Evolutionary conservation across 2,888 invertebrate genomes (phyloP).

Genomic region (Agrilus cyanescens): DNA sequence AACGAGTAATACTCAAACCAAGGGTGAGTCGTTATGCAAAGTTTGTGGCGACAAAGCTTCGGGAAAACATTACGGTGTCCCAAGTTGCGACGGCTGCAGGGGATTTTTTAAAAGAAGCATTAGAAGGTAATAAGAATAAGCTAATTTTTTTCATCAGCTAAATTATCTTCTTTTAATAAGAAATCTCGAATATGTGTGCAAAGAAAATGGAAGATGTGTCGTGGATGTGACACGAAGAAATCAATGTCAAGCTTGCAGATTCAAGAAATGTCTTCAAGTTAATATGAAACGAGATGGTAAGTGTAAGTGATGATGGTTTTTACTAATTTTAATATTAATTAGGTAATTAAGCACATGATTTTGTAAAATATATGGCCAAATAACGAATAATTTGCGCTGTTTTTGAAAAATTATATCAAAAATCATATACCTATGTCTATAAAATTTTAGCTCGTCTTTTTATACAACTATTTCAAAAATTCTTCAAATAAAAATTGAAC

Average conservation of each 20-base stretch:
- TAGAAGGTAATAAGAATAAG: conserved; percentile 48
- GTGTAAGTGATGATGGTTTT: no score
- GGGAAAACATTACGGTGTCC: conserved; percentile 84
- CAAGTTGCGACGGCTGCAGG: conserved; percentile 79
- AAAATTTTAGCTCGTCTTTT: no score
- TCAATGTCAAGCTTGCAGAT: conserved; percentile 90
- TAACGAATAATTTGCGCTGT: no score
- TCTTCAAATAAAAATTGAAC: no score
- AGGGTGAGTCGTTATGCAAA: conserved; percentile 57
- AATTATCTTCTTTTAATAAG: conserved; percentile 43
- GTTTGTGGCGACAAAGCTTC: conserved; percentile 82
- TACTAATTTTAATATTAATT: no score
- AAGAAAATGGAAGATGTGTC: conserved; percentile 75
- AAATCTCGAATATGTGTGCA: conserved; percentile 84
- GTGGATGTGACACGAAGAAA: conserved; percentile 87
- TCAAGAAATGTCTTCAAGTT: conserved; percentile 79
- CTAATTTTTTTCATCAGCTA: not conserved
- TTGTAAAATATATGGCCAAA: no score
- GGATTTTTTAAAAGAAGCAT: conserved; percentile 93
- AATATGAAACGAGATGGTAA: conserved; percentile 92
- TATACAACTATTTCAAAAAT: no score
- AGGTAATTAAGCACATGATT: no score
- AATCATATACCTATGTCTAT: no score
- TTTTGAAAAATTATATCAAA: no score
- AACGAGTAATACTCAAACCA: conserved; percentile 20